These are phyloP conservation scores for Centruroides sculpturatus DNA, from an alignment of 1,140 invertebrate genomes.

Conservation along the genomic window DNA sequence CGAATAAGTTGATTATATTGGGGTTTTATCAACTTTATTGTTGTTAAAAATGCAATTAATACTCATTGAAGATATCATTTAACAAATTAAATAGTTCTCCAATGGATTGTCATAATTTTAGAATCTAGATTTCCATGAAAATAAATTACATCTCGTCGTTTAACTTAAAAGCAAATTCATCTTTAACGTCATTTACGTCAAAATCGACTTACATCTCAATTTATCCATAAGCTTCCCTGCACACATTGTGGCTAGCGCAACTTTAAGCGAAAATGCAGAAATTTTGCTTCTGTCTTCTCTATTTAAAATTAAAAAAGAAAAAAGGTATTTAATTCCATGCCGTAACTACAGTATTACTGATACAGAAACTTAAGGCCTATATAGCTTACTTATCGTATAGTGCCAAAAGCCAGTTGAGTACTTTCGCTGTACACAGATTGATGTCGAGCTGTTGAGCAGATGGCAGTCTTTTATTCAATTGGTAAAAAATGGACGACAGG, in stretches of 20 bases:
- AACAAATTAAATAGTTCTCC: too few species aligned
- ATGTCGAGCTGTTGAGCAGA: conserved; percentile 79
- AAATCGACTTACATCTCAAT: conserved; percentile 47
- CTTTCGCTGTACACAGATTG: conserved; percentile 66
- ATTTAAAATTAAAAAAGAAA: conserved; percentile 26
- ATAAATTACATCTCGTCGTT: too few species aligned
- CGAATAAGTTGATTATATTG: too few species aligned
- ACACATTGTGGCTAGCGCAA: conserved; percentile 86
- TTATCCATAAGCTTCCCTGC: conserved; percentile 95
- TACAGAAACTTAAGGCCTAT: neutral
- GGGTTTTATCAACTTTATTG: too few species aligned
- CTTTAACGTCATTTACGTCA: neutral
- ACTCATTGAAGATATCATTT: too few species aligned
- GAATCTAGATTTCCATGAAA: too few species aligned
- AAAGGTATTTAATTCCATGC: neutral
- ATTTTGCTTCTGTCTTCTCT: conserved; percentile 82
- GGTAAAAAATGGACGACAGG: conserved; percentile 64
- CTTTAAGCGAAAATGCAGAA: conserved; percentile 91
- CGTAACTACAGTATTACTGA: too few species aligned
- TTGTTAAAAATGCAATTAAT: too few species aligned
- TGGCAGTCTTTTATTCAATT: conserved; percentile 89
- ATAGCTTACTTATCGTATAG: conserved; percentile 77
- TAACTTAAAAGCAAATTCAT: too few species aligned
- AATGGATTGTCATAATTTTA: too few species aligned
- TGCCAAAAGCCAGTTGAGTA: conserved; percentile 89